Conservation (phyloP, 2,113 vertebrate genomes). For the Gadus chalcogrammus region DNA sequence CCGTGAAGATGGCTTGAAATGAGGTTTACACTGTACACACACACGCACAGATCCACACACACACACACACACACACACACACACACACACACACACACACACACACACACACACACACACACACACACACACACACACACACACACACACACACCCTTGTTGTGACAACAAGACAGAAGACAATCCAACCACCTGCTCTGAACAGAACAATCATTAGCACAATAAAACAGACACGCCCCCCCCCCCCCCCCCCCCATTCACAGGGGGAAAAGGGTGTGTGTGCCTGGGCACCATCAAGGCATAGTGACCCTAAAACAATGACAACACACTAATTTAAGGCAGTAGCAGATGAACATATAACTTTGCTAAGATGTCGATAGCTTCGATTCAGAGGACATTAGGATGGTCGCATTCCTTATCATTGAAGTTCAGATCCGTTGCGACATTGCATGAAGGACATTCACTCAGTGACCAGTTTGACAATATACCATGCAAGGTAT, state of each 20-base stretch:
- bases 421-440: no score
- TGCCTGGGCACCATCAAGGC: no score
- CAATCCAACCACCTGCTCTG: constrained; percentile 45
- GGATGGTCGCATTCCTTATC: no score
- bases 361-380: no score
- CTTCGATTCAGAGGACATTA: no score
- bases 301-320: no score
- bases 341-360: no score
- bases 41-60: background rate
- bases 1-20: background rate
- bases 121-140: background rate
- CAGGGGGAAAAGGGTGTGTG: background rate
- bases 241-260: constrained; percentile 38
- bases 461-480: no score
- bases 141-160: constrained; percentile 48
- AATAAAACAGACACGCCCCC: constrained; percentile 35
- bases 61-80: background rate
- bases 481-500: no score
- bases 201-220: constrained; percentile 39
- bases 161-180: constrained; percentile 54
- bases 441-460: no score
- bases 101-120: constrained; percentile 9
- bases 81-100: constrained; percentile 28
- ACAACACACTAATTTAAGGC: no score
- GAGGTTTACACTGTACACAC: constrained; percentile 59